These are phyloP conservation scores for Stegastes partitus DNA, from an alignment of 2,113 vertebrate genomes.

Conservation along the genomic window DNA sequence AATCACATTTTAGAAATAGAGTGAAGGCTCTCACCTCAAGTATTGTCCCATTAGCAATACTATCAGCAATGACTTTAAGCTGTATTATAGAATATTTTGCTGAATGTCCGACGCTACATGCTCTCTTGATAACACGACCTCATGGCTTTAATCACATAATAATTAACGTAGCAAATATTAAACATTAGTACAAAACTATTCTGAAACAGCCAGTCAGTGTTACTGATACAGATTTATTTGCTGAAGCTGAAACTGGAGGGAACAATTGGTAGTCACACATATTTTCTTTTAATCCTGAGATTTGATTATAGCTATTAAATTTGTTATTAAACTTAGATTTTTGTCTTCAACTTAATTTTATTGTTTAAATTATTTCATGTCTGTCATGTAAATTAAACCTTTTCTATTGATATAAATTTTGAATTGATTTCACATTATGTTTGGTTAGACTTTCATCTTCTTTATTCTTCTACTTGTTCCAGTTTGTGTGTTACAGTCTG, in stretches of 20 bases:
- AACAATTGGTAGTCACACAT: too few species aligned
- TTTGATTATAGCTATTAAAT: too few species aligned
- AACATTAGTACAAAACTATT: constrained; percentile 22
- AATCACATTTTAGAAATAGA: constrained; percentile 2
- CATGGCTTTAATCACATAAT: neutral
- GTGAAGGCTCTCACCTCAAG: constrained; percentile 2
- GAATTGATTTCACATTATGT: neutral
- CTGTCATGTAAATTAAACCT: neutral
- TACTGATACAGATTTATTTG: neutral
- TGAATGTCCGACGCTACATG: neutral
- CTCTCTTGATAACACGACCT: too few species aligned
- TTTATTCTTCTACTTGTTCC: neutral
- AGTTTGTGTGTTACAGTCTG: too few species aligned
- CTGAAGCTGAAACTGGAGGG: too few species aligned
- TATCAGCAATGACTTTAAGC: neutral
- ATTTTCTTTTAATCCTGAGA: too few species aligned
- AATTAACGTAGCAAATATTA: constrained; percentile 4
- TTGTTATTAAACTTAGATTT: too few species aligned
- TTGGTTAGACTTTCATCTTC: neutral
- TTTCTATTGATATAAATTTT: neutral
- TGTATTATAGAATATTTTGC: neutral
- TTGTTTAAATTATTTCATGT: neutral
- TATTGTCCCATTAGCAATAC: neutral
- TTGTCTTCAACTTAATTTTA: too few species aligned
- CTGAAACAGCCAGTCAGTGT: neutral